phyloP scores from a whole-genome alignment of 2,888 invertebrate genomes.

The Cephus pygmeus region DNA sequence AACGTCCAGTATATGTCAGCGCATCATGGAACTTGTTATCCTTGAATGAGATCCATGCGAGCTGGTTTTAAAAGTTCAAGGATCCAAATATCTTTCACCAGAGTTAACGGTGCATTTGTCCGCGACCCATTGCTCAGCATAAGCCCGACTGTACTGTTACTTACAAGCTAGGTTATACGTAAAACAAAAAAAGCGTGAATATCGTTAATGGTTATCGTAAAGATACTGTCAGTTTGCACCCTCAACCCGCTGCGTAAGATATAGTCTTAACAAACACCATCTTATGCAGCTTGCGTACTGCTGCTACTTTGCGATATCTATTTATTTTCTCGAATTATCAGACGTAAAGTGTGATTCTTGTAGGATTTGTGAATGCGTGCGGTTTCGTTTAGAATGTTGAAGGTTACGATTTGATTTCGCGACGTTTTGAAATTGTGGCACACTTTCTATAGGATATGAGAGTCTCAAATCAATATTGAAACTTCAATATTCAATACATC shows the following conservation, averaged over 20 bases:
- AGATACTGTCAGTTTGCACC: background rate
- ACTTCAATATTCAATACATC: no score
- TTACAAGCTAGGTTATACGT: background rate
- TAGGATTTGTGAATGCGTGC: background rate
- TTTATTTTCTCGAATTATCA: background rate
- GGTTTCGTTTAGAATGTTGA: background rate
- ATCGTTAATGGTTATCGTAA: background rate
- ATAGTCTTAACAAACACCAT: background rate
- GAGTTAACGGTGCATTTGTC: slow-evolving; percentile 48
- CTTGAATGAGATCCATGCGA: slow-evolving; percentile 42
- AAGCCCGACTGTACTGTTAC: background rate
- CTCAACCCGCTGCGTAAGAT: background rate
- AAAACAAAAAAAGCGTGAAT: background rate
- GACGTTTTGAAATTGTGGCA: no score
- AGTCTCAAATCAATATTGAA: no score
- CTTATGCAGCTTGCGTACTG: no score
- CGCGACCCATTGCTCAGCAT: slow-evolving; percentile 4
- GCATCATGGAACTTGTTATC: slow-evolving; percentile 34
- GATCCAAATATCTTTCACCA: slow-evolving; percentile 35
- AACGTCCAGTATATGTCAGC: background rate
- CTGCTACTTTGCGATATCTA: background rate
- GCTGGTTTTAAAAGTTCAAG: slow-evolving; percentile 40
- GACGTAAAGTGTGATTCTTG: background rate
- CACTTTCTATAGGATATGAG: no score
- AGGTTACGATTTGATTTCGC: no score